Percentiles rank a stretch among this genome's conserved stretches.
phyloP scores from a whole-genome alignment of 2,888 invertebrate genomes.

The Octonoba sinensis region DNA sequence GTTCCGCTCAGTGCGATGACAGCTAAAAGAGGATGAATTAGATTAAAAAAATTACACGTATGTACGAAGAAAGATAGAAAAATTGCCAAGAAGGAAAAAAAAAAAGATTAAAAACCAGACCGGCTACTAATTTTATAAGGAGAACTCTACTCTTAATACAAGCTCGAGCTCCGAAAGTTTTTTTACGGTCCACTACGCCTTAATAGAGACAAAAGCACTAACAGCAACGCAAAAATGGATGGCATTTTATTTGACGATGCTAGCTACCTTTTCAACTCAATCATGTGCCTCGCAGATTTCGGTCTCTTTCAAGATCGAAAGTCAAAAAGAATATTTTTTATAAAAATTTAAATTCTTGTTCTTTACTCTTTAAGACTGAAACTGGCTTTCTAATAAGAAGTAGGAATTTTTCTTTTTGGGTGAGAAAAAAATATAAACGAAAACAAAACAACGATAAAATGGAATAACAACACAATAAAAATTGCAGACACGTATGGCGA shows the following conservation, averaged over 20 bases:
- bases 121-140: constrained; percentile 34
- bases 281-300: no score
- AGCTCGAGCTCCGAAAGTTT: not conserved
- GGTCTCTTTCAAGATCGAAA: no score
- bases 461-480: no score
- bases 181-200: constrained; percentile 33
- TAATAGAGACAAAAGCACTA: constrained; percentile 24
- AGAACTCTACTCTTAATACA: constrained; percentile 14
- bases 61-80: constrained; percentile 25
- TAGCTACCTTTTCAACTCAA: no score
- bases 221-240: constrained; percentile 5
- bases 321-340: no score
- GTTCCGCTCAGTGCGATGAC: constrained; percentile 29
- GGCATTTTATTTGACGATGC: constrained; percentile 5
- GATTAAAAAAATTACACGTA: constrained; percentile 36
- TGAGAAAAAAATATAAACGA: no score
- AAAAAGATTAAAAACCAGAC: constrained; percentile 32
- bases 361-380: no score
- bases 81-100: constrained; percentile 13
- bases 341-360: no score
- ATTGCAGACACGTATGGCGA: no score
- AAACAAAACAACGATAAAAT: no score
- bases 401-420: no score
- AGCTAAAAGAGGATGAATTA: constrained; percentile 50
- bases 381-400: no score